Conservation (phyloP, 2,113 vertebrate genomes). For the Gymnobelideus leadbeateri region DNA sequence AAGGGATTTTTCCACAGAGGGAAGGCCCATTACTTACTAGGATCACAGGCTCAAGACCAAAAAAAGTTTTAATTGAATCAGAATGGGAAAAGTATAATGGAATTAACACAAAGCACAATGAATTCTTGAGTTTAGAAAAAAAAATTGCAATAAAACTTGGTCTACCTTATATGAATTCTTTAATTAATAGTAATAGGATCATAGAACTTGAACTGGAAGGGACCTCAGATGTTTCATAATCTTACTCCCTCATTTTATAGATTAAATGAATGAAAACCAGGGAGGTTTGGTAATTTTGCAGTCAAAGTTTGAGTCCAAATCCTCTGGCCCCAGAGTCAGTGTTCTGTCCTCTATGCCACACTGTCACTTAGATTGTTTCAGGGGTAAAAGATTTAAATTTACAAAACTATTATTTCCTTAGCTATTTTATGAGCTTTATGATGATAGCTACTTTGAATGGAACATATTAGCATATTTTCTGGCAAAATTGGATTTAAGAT, state of each 20-base stretch:
- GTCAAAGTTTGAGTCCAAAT: not conserved
- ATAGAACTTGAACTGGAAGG: not conserved
- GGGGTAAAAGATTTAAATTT: not conserved
- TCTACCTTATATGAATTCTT: not conserved
- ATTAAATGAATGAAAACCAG: not conserved
- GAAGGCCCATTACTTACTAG: not conserved
- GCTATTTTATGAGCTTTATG: not conserved
- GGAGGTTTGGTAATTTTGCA: not conserved
- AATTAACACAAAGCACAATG: not conserved
- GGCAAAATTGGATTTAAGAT: not conserved
- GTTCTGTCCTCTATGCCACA: not conserved
- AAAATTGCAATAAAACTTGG: not conserved
- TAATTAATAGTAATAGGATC: not conserved
- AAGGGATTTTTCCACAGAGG: not conserved
- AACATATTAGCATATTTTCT: slow-evolving; percentile 23
- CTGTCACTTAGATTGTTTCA: not conserved
- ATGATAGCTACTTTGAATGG: slow-evolving; percentile 4
- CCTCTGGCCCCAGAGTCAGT: not conserved
- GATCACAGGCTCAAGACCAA: not conserved
- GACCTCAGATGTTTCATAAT: not conserved
- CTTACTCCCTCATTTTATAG: not conserved
- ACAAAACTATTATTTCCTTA: not conserved
- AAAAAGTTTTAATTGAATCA: not conserved
- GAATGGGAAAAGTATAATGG: not conserved
- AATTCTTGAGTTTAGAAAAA: not conserved